These are phyloP conservation scores for Cheilosia grossa DNA, from an alignment of 2,888 invertebrate species.

Conservation along the genomic window DNA sequence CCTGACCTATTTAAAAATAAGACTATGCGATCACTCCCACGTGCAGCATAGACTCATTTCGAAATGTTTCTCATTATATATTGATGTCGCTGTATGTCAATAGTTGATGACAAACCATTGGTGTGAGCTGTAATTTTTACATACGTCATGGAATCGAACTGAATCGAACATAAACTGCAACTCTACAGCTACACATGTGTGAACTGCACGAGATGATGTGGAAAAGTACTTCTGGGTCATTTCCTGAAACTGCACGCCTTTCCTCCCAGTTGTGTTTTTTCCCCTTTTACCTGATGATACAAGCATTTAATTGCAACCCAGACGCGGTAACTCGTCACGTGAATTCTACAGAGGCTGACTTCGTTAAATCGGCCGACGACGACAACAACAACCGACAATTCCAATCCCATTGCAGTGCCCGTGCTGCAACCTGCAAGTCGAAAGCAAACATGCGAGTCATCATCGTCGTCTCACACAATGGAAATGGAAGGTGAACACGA, in stretches of 20 bases:
- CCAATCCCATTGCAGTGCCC: constrained; percentile 44
- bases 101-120: not conserved
- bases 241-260: constrained; percentile 49
- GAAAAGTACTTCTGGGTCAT: constrained; percentile 68
- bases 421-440: constrained; percentile 6
- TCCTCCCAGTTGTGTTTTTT: constrained; percentile 27
- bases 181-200: not conserved
- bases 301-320: constrained; percentile 60
- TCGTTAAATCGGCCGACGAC: constrained; percentile 34
- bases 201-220: constrained; percentile 62
- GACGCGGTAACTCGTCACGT: constrained; percentile 58
- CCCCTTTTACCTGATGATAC: constrained; percentile 35
- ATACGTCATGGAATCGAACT: constrained; percentile 46
- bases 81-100: not conserved
- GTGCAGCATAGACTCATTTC: not conserved
- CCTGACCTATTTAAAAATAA: constrained; percentile 29
- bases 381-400: constrained; percentile 47
- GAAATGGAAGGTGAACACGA: constrained; percentile 36
- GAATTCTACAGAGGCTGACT: constrained; percentile 46
- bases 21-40: not conserved
- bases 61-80: constrained; percentile 1
- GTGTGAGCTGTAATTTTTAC: constrained; percentile 2
- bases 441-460: constrained; percentile 24
- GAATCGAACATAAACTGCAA: constrained; percentile 17
- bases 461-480: not conserved